These are phyloP conservation scores for Ectobius pallidus DNA, from an alignment of 2,888 invertebrate species.

Conservation along the genomic window DNA sequence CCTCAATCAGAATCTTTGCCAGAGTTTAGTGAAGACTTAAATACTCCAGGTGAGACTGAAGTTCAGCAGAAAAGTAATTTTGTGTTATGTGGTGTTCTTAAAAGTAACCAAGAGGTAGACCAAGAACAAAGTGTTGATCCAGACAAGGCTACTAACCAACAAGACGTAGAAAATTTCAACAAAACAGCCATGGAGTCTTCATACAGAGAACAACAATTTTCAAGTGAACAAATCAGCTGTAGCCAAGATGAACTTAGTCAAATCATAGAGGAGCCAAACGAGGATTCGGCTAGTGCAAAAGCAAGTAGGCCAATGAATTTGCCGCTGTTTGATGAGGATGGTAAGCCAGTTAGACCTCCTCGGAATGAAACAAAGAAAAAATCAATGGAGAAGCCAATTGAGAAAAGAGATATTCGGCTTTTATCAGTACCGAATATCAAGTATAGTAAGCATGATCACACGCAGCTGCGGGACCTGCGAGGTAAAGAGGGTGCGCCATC, in stretches of 20 bases:
- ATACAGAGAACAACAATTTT: no score
- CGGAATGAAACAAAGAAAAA: slow-evolving; percentile 58
- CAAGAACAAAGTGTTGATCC: neutral
- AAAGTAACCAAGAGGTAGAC: neutral
- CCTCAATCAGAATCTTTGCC: neutral
- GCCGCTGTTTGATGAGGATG: slow-evolving; percentile 61
- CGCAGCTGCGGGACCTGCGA: slow-evolving; percentile 61
- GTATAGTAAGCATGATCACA: slow-evolving; percentile 55
- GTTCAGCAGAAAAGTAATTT: neutral
- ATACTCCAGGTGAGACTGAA: neutral
- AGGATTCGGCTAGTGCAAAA: neutral
- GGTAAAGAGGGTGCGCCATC: slow-evolving; percentile 57
- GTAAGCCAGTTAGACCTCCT: slow-evolving; percentile 63
- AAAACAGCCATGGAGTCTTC: no score
- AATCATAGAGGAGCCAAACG: neutral
- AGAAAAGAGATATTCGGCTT: slow-evolving; percentile 69
- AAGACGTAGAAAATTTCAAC: no score
- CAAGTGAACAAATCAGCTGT: neutral
- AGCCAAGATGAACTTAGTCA: neutral
- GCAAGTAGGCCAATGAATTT: slow-evolving; percentile 68
- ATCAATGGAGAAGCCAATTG: slow-evolving; percentile 50
- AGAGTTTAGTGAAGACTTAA: neutral
- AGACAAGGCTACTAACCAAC: no score
- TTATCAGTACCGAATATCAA: slow-evolving; percentile 81
- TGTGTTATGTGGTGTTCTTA: neutral